Conservation (phyloP, 2,113 vertebrate species). For the Pedetes capensis region DNA sequence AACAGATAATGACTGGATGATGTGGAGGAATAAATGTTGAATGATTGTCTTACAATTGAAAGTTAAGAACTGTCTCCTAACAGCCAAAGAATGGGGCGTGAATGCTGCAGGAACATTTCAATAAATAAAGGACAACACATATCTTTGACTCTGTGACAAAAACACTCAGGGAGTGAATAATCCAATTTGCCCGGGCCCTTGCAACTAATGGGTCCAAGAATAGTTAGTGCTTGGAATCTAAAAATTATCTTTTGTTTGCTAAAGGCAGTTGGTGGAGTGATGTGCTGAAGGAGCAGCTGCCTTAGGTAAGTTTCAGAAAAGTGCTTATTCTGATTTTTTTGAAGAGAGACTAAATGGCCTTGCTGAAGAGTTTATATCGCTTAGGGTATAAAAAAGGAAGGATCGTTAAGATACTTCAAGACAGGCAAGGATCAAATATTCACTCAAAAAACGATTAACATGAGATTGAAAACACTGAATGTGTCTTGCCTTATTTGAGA, state of each 20-base stretch:
- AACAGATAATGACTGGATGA: constrained; percentile 47
- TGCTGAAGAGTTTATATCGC: constrained; percentile 20
- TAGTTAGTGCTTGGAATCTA: constrained; percentile 34
- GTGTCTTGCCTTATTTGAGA: neutral
- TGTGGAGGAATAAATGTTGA: constrained; percentile 59
- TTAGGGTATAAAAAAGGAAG: constrained; percentile 42
- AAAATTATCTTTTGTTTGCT: constrained; percentile 60
- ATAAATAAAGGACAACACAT: constrained; percentile 17
- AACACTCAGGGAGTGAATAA: neutral
- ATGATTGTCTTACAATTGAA: constrained; percentile 49
- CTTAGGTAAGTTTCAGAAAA: constrained; percentile 68
- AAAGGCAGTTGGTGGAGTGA: constrained; percentile 60
- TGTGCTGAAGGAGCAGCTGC: neutral
- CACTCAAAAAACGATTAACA: neutral
- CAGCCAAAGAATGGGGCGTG: neutral
- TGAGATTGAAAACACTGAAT: neutral
- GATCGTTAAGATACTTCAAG: constrained; percentile 32
- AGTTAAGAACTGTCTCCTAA: constrained; percentile 30
- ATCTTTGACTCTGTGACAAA: neutral
- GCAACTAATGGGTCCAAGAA: constrained; percentile 52
- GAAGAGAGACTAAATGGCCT: constrained; percentile 42
- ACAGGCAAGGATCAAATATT: constrained; percentile 46
- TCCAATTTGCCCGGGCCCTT: constrained; percentile 53
- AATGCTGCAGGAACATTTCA: neutral
- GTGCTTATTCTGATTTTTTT: constrained; percentile 70